Base-by-base conservation (phyloP, 1,140 invertebrate genomes). In the Diachasmimorpha longicaudata region DNA sequence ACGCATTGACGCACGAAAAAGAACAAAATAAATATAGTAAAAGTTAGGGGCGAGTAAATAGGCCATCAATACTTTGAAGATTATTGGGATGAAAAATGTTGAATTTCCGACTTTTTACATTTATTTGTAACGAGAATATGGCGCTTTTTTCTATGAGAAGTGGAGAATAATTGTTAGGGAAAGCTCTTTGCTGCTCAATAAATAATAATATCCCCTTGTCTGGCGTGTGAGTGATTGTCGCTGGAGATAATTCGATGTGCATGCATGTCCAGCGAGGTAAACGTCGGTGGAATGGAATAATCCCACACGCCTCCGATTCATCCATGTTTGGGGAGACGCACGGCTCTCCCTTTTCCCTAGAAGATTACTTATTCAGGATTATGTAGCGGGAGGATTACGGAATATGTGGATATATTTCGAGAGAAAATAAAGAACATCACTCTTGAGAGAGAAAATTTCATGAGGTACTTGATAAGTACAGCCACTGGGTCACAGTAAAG, bases 301-400 rank as follows among this genome's bases (percentile, higher is more conserved):
- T 78, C 77, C 77, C 67, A 72, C 69, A 73, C 76, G 63, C 31
- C 48, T 74, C 42, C 72, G 68, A 74, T 73, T 78, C 71, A 74
- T 69, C 77, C 77, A 75, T 78, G 55, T 78, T 78, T 78, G 77
- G 76, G 42, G 16, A 42, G 6, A 74, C 46, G 67, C 67, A 14
- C 36, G 67, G 19, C 36, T 69, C 67, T 37, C 39, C 67, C 19
- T 69, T 39, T 69, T 42, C 36, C 31, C 23, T 67, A 31, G 25
- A 16, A 52, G 52, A 75, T 75, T 69, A 69, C 73, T 74, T 75
- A 75, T 70, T 75, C 68, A 75, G 48, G 48, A 75, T 75, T 75
- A 75, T 70, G 42, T 55, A 55, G 48, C 48, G 48, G 1, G 48
- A 55, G 66, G 66, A 72, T 70, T 67, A 69, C 19, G 39, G 44